Percentiles rank a stretch among this genome's conserved stretches.
These are phyloP conservation scores for Anoncus sp. DNA, from an alignment of 2,888 invertebrate genomes.

Conservation along the genomic window DNA sequence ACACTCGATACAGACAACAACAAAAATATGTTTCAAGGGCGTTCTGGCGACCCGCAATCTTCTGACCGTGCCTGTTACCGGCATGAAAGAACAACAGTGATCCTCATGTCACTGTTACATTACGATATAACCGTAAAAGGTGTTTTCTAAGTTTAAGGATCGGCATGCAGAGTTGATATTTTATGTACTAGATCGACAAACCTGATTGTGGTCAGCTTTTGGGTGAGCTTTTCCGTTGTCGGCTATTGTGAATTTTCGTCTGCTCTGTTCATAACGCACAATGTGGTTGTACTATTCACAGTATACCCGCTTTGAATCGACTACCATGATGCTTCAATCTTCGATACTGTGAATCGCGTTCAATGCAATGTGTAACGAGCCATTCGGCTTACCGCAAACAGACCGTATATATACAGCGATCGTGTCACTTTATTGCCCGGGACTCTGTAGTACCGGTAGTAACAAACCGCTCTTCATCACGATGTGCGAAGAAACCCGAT, in stretches of 20 bases:
- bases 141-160: not conserved
- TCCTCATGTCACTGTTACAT: no score
- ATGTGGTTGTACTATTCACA: not conserved
- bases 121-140: not conserved
- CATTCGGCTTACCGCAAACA: constrained; percentile 35
- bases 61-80: no score
- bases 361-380: constrained; percentile 17
- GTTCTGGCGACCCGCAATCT: no score
- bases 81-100: no score
- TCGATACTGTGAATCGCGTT: constrained; percentile 18
- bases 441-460: constrained; percentile 18
- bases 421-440: constrained; percentile 37
- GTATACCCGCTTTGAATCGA: constrained; percentile 12
- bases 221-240: constrained; percentile 11
- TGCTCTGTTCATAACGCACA: not conserved
- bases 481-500: constrained; percentile 30
- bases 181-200: not conserved
- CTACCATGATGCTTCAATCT: constrained; percentile 30
- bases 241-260: not conserved
- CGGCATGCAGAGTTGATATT: not conserved
- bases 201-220: not conserved
- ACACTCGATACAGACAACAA: no score
- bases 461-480: constrained; percentile 25
- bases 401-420: constrained; percentile 22
- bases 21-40: no score